phyloP scores from a whole-genome alignment of 37 sponge, comb jelly and placozoan species.

The Axinella damicornis region DNA sequence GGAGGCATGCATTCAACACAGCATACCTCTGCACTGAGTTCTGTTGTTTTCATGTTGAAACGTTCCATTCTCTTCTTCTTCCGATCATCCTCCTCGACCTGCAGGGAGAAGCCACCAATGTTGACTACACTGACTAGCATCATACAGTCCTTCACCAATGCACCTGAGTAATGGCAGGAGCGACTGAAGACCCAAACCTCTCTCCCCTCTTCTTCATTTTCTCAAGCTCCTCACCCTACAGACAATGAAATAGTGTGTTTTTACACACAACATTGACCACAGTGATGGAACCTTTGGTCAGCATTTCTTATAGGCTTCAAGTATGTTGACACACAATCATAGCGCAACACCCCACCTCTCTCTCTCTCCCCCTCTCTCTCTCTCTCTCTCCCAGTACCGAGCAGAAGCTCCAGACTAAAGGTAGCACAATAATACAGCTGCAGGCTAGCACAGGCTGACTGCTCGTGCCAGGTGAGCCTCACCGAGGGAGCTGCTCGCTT shows the following conservation, averaged over 20 bases:
- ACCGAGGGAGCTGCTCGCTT: constrained; percentile 21
- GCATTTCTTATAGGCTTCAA: too few species aligned
- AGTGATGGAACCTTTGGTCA: too few species aligned
- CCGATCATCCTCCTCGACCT: constrained; percentile 58
- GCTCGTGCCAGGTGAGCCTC: neutral
- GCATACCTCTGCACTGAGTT: constrained; percentile 29
- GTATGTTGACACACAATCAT: neutral
- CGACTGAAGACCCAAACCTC: constrained; percentile 72
- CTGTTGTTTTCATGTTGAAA: constrained; percentile 39
- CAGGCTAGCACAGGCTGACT: too few species aligned
- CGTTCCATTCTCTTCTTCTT: constrained; percentile 57
- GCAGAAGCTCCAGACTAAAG: too few species aligned
- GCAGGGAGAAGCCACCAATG: neutral
- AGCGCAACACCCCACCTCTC: too few species aligned
- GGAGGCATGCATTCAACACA: neutral
- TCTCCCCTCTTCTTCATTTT: constrained; percentile 78
- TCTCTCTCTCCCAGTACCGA: too few species aligned
- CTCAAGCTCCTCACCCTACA: constrained; percentile 64
- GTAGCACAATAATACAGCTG: too few species aligned
- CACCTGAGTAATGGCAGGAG: constrained; percentile 57
- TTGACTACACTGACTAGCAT: too few species aligned
- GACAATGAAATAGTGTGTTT: too few species aligned
- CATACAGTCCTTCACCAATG: neutral
- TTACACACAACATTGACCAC: too few species aligned
- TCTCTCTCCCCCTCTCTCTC: too few species aligned